A percentile compares a stretch with the other conserved stretches of the same genome.
Evolutionary conservation across 1,140 invertebrate genomes (phyloP).

Genomic region (Theocolax elegans): DNA sequence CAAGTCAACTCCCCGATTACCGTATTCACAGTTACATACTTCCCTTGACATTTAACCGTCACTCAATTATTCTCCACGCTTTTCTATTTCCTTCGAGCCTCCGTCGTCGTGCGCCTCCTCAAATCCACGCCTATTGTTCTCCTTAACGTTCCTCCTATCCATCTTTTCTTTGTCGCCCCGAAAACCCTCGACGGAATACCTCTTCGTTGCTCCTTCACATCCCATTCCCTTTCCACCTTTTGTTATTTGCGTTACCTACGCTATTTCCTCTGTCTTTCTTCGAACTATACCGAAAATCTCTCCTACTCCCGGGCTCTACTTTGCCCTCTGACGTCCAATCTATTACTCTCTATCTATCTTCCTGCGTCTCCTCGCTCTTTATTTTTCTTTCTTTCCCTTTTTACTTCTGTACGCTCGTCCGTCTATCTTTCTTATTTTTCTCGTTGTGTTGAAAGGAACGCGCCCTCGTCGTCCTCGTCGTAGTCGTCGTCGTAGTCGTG

Average conservation of each 20-base stretch:
- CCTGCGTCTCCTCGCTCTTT: not conserved
- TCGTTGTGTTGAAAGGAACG: not conserved
- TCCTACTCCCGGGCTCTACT: not conserved
- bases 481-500: too few species aligned
- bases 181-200: not conserved
- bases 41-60: constrained; percentile 28
- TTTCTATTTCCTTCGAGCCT: constrained; percentile 11
- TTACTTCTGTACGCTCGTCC: not conserved
- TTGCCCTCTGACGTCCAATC: constrained; percentile 6
- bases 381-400: not conserved
- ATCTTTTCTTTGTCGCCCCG: constrained; percentile 37
- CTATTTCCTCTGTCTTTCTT: constrained; percentile 16
- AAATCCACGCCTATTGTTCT: constrained; percentile 12
- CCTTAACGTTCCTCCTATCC: constrained; percentile 22
- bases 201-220: not conserved
- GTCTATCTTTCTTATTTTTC: constrained; percentile 1
- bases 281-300: constrained; percentile 21
- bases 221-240: constrained; percentile 19
- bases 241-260: constrained; percentile 29
- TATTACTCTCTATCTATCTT: constrained; percentile 22
- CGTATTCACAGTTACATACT: constrained; percentile 30
- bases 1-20: not conserved
- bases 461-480: too few species aligned
- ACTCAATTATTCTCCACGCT: constrained; percentile 28
- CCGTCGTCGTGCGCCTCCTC: not conserved